Base-by-base conservation (phyloP, 2,888 invertebrate genomes). In the Catocala nupta region DNA sequence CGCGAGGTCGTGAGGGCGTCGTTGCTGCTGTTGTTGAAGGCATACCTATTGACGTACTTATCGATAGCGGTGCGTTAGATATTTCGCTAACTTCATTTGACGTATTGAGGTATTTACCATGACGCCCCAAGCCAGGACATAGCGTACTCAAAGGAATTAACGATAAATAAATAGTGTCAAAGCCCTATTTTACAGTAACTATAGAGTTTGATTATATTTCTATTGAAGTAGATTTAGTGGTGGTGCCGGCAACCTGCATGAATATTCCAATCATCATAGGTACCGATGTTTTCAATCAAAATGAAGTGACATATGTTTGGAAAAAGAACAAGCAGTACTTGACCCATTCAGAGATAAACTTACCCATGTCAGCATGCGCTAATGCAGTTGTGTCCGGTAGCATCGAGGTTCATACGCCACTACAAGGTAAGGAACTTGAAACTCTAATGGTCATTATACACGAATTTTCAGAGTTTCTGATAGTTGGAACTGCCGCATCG, bases 271-370 rank as follows among this genome's bases (percentile, higher is more conserved):
- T 63, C n/a, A 59, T 63, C 4, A 39, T 59, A 0, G 63, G 63
- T 1, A 63, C 63, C 0, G 55, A 63, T 16, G 58, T 63, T 0
- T n/a, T n/a, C n/a, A n/a, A n/a, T n/a, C n/a, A n/a, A n/a, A n/a
- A n/a, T n/a, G n/a, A n/a, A n/a, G n/a, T n/a, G n/a, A n/a, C n/a
- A n/a, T n/a, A n/a, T 63, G n/a, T 13, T 13, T 45, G 45, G n/a
- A 45, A 11, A 5, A 45, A 12, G 8, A 12, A 45, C n/a, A n/a
- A 13, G 45, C 45, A 45, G 13, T 13, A 13, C 12, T 12, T 45
- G 5, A 8, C 13, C 9, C 45, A 13, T 5, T 11, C 11, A 43
- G 9, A 43, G 45, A 4, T 45, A 13, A 12, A 5, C 1, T n/a
- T 12, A 12, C 45, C 12, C 12, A 12, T 11, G 45, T 8, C 12